Evolutionary conservation across 2,113 vertebrate species (phyloP).

Genomic region (Percopsis transmontana): DNA sequence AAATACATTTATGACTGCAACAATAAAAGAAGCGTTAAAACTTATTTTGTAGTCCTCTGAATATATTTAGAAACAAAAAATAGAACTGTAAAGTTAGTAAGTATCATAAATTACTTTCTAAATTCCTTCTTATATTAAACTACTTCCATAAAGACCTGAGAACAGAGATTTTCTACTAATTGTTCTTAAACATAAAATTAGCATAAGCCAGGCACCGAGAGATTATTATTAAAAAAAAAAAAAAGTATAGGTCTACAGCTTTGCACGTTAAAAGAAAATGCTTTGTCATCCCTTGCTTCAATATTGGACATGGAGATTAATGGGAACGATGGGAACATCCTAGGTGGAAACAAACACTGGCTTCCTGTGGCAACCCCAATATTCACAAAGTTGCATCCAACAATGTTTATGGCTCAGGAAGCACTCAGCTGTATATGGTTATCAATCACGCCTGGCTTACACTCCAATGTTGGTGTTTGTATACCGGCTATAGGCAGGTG

Average conservation of each 20-base stretch:
- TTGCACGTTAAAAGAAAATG: conserved; percentile 5
- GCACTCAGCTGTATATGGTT: neutral
- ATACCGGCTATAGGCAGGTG: neutral
- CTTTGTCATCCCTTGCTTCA: conserved; percentile 11
- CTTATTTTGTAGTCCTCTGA: conserved; percentile 5
- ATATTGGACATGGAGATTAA: conserved; percentile 26
- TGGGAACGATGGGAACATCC: conserved; percentile 2
- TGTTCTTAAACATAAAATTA: neutral
- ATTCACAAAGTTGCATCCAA: conserved; percentile 48
- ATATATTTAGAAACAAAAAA: neutral
- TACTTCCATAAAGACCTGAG: neutral
- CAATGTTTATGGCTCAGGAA: conserved; percentile 47
- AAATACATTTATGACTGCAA: conserved; percentile 7
- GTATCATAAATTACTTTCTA: too few relatives aligned
- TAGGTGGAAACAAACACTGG: conserved; percentile 51
- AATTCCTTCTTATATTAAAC: neutral
- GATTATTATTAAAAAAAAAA: too few relatives aligned
- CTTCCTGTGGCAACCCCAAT: conserved; percentile 36
- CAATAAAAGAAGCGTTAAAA: conserved; percentile 33
- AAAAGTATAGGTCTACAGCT: neutral
- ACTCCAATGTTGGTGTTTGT: neutral
- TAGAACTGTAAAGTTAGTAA: too few relatives aligned
- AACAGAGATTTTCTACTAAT: neutral
- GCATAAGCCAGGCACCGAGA: neutral
- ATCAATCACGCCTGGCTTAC: conserved; percentile 11